Conservation (phyloP, 2,888 invertebrate genomes). For the Athalia circularis region DNA sequence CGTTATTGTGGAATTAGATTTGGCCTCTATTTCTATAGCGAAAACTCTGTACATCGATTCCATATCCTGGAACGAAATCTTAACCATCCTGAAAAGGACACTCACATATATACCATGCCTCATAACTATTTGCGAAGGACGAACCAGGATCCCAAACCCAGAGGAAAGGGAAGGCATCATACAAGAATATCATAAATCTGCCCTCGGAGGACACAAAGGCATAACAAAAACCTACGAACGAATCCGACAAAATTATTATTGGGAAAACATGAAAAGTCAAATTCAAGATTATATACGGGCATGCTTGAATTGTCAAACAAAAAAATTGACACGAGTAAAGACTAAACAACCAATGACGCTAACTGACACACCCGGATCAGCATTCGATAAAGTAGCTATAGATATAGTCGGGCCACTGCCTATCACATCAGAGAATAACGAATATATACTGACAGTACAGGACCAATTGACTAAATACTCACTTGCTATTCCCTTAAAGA, state of each 20-base stretch:
- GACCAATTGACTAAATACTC: constrained; percentile 7
- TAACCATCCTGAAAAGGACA: not conserved
- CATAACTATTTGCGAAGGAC: constrained; percentile 42
- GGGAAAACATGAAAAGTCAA: constrained; percentile 19
- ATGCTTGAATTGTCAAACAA: constrained; percentile 46
- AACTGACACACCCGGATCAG: constrained; percentile 20
- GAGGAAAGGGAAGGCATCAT: constrained; percentile 18
- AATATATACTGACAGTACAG: not conserved
- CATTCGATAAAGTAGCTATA: constrained; percentile 46
- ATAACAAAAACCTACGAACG: constrained; percentile 42
- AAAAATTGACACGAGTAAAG: constrained; percentile 23
- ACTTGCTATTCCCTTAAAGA: not conserved
- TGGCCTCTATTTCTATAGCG: constrained; percentile 17
- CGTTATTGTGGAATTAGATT: not conserved
- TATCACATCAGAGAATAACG: not conserved
- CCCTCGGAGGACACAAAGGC: constrained; percentile 47
- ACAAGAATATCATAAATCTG: not conserved
- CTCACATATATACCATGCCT: not conserved
- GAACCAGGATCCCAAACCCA: constrained; percentile 8
- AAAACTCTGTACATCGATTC: constrained; percentile 27
- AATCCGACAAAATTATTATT: constrained; percentile 36
- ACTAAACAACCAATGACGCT: constrained; percentile 41
- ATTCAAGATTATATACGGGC: constrained; percentile 37
- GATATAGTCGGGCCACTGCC: constrained; percentile 31
- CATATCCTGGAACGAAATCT: constrained; percentile 22